Conservation (phyloP, 2,888 invertebrate genomes). For the Ernsta delagoae region DNA sequence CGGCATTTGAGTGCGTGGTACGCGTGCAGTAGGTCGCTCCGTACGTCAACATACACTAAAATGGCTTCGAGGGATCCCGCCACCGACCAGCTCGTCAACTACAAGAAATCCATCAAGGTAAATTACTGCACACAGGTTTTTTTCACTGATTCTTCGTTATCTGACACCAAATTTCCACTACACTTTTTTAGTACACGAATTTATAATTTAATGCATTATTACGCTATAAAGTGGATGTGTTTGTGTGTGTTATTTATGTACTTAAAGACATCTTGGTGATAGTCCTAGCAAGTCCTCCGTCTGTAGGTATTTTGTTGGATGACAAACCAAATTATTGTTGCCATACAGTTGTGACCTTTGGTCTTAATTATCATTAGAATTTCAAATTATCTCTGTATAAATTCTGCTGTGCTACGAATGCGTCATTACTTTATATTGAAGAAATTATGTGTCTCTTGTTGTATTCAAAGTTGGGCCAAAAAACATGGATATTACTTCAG, state of each 20-base stretch:
- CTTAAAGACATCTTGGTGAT: too few relatives aligned
- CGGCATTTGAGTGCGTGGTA: conserved; percentile 63
- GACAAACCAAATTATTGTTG: conserved; percentile 9
- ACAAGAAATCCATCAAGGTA: conserved; percentile 86
- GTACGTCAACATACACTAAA: conserved; percentile 37
- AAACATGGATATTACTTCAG: not conserved
- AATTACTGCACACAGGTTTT: conserved; percentile 43
- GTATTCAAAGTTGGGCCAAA: not conserved
- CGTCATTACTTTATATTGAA: not conserved
- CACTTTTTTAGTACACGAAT: not conserved
- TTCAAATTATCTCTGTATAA: conserved; percentile 8
- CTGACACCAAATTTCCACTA: not conserved
- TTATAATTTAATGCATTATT: not conserved
- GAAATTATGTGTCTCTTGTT: not conserved
- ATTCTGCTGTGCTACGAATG: conserved; percentile 20
- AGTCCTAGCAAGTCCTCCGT: too few relatives aligned
- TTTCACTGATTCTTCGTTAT: conserved; percentile 4
- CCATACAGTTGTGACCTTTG: conserved; percentile 24
- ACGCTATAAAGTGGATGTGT: not conserved
- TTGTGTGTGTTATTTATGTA: too few relatives aligned
- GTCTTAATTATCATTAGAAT: conserved; percentile 27
- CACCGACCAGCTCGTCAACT: conserved; percentile 86
- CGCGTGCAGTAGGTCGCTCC: conserved; percentile 68
- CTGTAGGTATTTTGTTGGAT: not conserved
- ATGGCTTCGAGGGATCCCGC: conserved; percentile 86